Evolutionary conservation across 2,113 vertebrate species (phyloP), one percentile per base, ranked within the genome.

Genomic region (Petromus typicus): DNA sequence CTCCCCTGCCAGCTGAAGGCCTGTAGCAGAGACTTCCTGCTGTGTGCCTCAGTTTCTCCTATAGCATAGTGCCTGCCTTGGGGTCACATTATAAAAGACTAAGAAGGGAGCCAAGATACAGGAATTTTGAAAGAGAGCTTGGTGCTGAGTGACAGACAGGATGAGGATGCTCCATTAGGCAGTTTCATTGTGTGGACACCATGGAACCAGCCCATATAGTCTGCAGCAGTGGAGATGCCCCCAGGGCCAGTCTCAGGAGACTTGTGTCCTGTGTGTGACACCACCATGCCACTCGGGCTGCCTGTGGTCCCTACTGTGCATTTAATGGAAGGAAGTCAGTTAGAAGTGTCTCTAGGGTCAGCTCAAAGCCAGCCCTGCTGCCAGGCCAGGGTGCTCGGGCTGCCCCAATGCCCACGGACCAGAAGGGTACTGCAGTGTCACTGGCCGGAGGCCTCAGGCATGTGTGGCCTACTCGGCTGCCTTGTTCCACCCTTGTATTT

Each of bases 1-100:
- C 0, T 7, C 2, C 0, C 63, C 17, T 34, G 34, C 48, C 7
- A 16, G 22, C 48, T 40, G 11, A 27, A 13, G 13, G 43, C 40
- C 16, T 48, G 27, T 16, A 9, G 37, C 14, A 71, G 20, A 9
- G 13, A 6, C 27, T 73, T 11, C 1, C 27, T 7, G 2, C 22
- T 48, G 71, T 0, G 2, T 67, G 57, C 69, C 75, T 93, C 32
- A 0, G 25, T 91, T 76, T 95, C 69, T 61, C 54, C 51, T 14
- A 8, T 64, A 66, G 23, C 45, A 27, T n/a, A 45, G 25, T 32
- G 2, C 32, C 40, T 34, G 51, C 37, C 69, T 43, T 43, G 1
- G 30, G 16, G 32, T 37, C 2, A 0, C 18, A 13, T 30, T 2
- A 7, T 2, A 6, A 54, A 43, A 30, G 56, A 61, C 30, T 16